Evolutionary conservation across 2,113 vertebrate genomes (phyloP).

Genomic region (Equus quagga): DNA sequence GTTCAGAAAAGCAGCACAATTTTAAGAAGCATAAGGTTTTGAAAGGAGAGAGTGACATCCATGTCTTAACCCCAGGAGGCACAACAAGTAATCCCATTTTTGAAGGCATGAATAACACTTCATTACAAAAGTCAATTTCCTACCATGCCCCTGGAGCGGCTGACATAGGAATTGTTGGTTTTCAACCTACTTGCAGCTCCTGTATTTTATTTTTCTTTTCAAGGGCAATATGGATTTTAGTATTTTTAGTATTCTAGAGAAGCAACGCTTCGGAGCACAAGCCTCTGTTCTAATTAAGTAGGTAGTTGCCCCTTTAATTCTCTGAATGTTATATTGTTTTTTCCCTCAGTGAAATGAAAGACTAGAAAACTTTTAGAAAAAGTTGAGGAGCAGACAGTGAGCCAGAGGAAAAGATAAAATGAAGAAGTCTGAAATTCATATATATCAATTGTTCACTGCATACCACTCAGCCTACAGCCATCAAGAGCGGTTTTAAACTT

Average conservation of each 20-base stretch:
- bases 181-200: constrained; percentile 73
- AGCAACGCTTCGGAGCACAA: constrained; percentile 46
- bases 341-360: constrained; percentile 59
- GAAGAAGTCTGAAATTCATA: background rate
- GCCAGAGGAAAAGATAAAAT: background rate
- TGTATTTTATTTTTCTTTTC: constrained; percentile 60
- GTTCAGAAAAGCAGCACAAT: background rate
- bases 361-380: constrained; percentile 43
- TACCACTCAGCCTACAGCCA: background rate
- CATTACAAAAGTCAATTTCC: constrained; percentile 80
- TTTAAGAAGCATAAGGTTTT: background rate
- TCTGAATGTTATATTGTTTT: background rate
- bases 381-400: background rate
- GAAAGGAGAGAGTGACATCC: constrained; percentile 37
- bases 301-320: constrained; percentile 59
- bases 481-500: constrained; percentile 15
- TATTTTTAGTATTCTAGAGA: background rate
- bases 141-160: constrained; percentile 71
- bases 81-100: constrained; percentile 75
- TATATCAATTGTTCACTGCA: background rate
- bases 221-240: constrained; percentile 18
- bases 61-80: constrained; percentile 72
- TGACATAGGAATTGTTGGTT: constrained; percentile 77
- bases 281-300: constrained; percentile 48
- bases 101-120: constrained; percentile 78